A percentile compares a stretch with the other conserved stretches of the same genome.
phyloP scores from a whole-genome alignment of 2,113 vertebrate species.

The Podiceps cristatus region DNA sequence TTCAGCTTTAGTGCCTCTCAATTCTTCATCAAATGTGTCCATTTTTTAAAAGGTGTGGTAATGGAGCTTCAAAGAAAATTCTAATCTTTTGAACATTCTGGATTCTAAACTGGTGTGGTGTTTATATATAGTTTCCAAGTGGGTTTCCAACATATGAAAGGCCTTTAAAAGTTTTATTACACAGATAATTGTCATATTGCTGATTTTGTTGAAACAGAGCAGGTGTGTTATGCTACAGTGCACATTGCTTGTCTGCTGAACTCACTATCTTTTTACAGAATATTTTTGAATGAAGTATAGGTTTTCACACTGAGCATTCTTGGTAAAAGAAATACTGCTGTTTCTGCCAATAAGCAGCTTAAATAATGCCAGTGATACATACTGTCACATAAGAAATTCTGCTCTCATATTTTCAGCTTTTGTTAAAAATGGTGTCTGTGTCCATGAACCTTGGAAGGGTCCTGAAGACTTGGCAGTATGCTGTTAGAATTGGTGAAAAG shows the following conservation, averaged over 20 bases:
- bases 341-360: not conserved
- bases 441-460: not conserved
- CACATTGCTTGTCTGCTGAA: not conserved
- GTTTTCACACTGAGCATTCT: not conserved
- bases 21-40: not conserved
- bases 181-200: constrained; percentile 81
- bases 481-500: not conserved
- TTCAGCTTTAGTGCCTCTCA: not conserved
- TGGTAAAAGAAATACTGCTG: not conserved
- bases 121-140: not conserved
- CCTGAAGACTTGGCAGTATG: not conserved
- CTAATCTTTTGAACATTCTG: not conserved
- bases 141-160: not conserved
- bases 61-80: not conserved
- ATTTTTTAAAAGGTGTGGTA: not conserved
- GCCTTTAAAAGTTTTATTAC: not conserved
- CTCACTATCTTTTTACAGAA: not conserved
- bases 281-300: not conserved
- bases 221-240: constrained; percentile 62
- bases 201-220: constrained; percentile 88
- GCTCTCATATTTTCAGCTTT: not conserved
- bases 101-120: not conserved
- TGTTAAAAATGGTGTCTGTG: not conserved
- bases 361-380: not conserved
- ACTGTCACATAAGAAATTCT: not conserved